Conservation (phyloP, 2,888 invertebrate genomes). For the Leistus spinibarbis region DNA sequence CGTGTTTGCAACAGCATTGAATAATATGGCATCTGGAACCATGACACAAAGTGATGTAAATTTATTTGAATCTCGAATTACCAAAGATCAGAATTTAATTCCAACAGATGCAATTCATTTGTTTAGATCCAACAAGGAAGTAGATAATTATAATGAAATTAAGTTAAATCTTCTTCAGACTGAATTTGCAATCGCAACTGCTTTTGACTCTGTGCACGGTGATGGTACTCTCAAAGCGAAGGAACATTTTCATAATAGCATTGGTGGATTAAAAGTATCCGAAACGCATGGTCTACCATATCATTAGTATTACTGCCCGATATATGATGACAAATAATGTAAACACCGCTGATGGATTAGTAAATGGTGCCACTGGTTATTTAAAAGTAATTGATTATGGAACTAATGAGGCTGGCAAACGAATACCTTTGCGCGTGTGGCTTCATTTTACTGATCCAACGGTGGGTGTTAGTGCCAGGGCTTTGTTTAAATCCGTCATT, state of each 20-base stretch:
- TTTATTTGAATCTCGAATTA: conserved; percentile 41
- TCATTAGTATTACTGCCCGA: conserved; percentile 45
- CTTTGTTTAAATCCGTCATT: background rate
- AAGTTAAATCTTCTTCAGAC: background rate
- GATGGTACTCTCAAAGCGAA: background rate
- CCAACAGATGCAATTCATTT: conserved; percentile 36
- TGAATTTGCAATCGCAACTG: background rate
- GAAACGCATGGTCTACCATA: too few relatives aligned
- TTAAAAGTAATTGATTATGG: conserved; percentile 18
- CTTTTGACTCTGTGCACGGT: conserved; percentile 13
- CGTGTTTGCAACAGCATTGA: conserved; percentile 45
- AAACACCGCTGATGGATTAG: conserved; percentile 43
- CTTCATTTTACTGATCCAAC: conserved; percentile 17
- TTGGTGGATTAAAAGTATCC: too few relatives aligned
- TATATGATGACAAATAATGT: conserved; percentile 45
- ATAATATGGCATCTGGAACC: conserved; percentile 43
- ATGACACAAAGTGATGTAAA: conserved; percentile 43
- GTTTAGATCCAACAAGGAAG: conserved; percentile 37
- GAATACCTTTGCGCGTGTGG: conserved; percentile 24
- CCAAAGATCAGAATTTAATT: background rate
- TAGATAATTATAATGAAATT: conserved; percentile 27
- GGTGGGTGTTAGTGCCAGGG: conserved; percentile 11
- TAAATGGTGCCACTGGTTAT: conserved; percentile 45
- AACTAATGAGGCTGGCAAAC: background rate
- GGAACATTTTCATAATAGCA: too few relatives aligned